A percentile compares a stretch with the other conserved stretches of the same genome.
Evolutionary conservation across 2,797 vertebrate species (phyloP).

Genomic region (Avahi laniger): DNA sequence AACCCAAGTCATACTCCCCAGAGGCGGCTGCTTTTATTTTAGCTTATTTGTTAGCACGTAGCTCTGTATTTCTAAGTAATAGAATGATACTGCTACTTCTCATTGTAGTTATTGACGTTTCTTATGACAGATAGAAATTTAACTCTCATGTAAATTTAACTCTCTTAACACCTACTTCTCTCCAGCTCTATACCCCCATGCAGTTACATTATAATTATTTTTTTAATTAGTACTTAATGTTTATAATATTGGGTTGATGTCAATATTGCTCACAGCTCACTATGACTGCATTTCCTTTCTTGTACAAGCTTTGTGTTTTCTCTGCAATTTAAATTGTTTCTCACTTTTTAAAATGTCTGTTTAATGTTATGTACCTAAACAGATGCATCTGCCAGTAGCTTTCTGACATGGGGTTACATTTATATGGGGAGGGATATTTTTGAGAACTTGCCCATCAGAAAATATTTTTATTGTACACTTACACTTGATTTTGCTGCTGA

Average conservation of each 20-base stretch:
- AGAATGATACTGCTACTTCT: neutral
- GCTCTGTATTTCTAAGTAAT: neutral
- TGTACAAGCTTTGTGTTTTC: neutral
- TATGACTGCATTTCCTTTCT: neutral
- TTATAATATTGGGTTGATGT: neutral
- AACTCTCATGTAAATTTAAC: neutral
- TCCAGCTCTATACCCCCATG: neutral
- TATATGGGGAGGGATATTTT: neutral
- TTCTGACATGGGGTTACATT: neutral
- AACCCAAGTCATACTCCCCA: neutral
- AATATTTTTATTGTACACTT: neutral
- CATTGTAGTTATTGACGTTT: neutral
- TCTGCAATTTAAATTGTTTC: constrained; percentile 18
- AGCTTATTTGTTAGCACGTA: neutral
- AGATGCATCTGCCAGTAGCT: neutral
- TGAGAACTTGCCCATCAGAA: neutral
- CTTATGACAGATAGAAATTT: neutral
- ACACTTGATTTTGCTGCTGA: neutral
- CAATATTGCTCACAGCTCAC: neutral
- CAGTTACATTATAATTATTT: neutral
- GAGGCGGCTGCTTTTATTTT: neutral
- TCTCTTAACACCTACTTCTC: neutral
- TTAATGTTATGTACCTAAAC: neutral
- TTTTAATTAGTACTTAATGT: neutral
- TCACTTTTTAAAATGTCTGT: neutral